phyloP scores from a whole-genome alignment of 1,140 invertebrate species.

The Rhopalosiphum padi region DNA sequence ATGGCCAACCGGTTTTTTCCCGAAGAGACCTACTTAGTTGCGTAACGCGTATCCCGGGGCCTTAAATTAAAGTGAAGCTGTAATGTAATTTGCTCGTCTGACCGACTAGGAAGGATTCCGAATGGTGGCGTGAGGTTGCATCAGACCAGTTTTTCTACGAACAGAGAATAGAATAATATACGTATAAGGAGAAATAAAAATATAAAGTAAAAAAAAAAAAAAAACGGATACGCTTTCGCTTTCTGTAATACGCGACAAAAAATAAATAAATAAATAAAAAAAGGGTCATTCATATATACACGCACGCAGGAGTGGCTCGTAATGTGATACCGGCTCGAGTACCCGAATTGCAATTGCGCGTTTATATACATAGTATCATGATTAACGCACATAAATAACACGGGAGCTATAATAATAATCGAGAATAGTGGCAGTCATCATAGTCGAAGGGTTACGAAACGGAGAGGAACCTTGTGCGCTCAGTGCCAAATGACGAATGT shows the following conservation, averaged over 20 bases:
- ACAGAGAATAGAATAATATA: not conserved
- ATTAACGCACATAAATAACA: conserved; percentile 11
- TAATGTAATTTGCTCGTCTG: conserved; percentile 54
- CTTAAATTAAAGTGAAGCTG: conserved; percentile 51
- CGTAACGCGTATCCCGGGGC: conserved; percentile 40
- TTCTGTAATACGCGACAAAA: not conserved
- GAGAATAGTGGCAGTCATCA: conserved; percentile 35
- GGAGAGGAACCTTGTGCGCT: not conserved
- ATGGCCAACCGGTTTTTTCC: conserved; percentile 45
- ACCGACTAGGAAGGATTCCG: conserved; percentile 57
- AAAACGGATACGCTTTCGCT: conserved; percentile 56
- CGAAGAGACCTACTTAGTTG: conserved; percentile 57
- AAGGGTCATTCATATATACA: conserved; percentile 34
- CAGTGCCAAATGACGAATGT: conserved; percentile 11
- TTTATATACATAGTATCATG: not conserved
- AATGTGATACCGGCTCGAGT: not conserved
- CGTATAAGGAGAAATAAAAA: conserved; percentile 43
- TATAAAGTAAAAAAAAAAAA: not conserved
- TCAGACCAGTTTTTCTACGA: conserved; percentile 53
- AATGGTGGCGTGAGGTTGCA: conserved; percentile 45
- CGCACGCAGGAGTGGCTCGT: conserved; percentile 18
- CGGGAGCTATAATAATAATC: not conserved
- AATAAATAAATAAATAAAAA: not conserved
- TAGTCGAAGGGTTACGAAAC: conserved; percentile 37
- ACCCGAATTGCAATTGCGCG: not conserved